Base-by-base conservation (phyloP, 1,140 invertebrate species). In the Drosophila gunungcola region DNA sequence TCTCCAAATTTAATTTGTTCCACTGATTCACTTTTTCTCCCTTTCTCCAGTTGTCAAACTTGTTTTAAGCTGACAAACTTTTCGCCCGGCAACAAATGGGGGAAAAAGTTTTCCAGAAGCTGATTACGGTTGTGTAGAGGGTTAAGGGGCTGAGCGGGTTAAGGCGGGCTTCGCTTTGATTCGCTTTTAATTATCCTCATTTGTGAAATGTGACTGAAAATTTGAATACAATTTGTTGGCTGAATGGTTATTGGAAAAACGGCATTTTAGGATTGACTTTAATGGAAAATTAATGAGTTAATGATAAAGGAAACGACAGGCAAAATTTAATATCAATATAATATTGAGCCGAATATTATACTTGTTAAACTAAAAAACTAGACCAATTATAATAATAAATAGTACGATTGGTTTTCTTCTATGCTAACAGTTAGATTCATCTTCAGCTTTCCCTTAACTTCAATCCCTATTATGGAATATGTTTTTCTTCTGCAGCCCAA, bases 101-200 rank as follows among this genome's bases (percentile, higher is more conserved):
- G 12, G 42, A 25, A 75, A 48, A 75, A 48, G 34, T 76, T 77
- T 38, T n/a, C 13, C 61, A 29, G 32, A 45, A 53, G 54, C 58
- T 45, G 52, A 65, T 75, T 75, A 54, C 51, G 67, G 41, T 39
- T 25, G 36, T 25, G 11, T 10, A 48, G 13, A 4, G 25, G 41
- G 54, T 42, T 41, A 39, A 11, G 32, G 36, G 27, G 27, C 21
- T 25, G 21, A 11, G 36, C 9, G 38, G 39, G 25, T 29, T 55
- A 42, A 52, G 32, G 13, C 29, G 32, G 3, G 29, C 21, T 34
- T 52, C 57, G 43, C 58, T 60, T 58, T 78, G 83, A 86, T 86
- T 88, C 77, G 65, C 62, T 69, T 88, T 86, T 86, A 86, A 86
- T 88, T 82, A 88, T 82, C 45, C 68, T 81, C 80, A 88, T 81